phyloP scores from a whole-genome alignment of 2,797 vertebrate species.

The Pseudochirops cupreus region DNA sequence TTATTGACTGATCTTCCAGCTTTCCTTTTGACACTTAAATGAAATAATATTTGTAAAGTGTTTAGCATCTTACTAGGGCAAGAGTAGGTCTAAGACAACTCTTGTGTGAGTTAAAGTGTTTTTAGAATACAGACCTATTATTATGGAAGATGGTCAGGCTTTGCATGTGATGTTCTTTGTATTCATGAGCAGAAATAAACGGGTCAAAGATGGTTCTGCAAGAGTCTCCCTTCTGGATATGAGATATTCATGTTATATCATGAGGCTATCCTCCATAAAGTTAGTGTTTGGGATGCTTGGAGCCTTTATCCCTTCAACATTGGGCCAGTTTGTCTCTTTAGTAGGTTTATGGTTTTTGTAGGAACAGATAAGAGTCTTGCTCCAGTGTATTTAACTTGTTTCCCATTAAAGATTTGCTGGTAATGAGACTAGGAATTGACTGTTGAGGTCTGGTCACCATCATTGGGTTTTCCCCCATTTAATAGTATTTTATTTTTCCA shows the following conservation, averaged over 20 bases:
- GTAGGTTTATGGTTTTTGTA: background rate
- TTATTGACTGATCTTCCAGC: background rate
- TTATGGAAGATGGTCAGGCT: background rate
- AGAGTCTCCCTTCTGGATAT: background rate
- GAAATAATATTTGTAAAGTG: background rate
- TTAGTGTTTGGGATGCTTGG: background rate
- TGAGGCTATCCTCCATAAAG: background rate
- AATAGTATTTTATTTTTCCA: no score
- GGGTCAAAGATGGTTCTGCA: background rate
- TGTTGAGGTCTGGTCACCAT: background rate
- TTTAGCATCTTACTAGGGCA: background rate
- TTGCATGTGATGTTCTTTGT: background rate
- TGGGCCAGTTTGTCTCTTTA: background rate
- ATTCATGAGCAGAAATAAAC: background rate
- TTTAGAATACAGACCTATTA: background rate
- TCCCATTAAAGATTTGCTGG: background rate
- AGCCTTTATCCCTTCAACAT: background rate
- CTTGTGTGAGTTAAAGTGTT: background rate
- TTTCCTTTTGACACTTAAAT: background rate
- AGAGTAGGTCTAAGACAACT: background rate
- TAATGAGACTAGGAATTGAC: background rate
- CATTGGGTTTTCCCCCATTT: no score
- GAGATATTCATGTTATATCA: background rate
- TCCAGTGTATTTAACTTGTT: background rate
- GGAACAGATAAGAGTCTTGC: background rate